A percentile compares a stretch with the other conserved stretches of the same genome.
phyloP scores from a whole-genome alignment of 2,797 vertebrate species.

The Lepus oiostolus region DNA sequence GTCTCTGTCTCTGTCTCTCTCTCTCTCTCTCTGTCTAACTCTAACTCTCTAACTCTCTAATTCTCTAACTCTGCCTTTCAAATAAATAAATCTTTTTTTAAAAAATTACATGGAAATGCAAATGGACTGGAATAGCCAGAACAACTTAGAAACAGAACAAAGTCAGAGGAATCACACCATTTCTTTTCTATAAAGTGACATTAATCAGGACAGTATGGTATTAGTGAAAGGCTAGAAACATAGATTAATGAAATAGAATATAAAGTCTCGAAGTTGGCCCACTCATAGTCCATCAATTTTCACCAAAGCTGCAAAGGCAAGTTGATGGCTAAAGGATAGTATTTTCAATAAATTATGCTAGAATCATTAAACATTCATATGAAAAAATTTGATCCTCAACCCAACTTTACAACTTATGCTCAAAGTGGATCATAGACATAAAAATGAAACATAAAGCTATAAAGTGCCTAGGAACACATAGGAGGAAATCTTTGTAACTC shows the following conservation, averaged over 20 bases:
- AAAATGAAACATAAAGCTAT: background rate
- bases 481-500: constrained; percentile 30
- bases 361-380: background rate
- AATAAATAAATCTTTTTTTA: too few species aligned
- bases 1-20: too few species aligned
- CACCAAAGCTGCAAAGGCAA: background rate
- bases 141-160: constrained; percentile 15
- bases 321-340: background rate
- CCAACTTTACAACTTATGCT: background rate
- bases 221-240: constrained; percentile 9
- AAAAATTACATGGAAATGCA: constrained; percentile 16
- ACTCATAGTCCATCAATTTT: constrained; percentile 22
- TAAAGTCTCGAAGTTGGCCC: background rate
- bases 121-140: background rate
- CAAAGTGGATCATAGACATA: background rate
- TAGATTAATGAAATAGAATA: background rate
- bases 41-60: too few species aligned
- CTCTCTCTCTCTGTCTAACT: too few species aligned
- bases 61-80: too few species aligned
- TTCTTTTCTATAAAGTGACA: background rate
- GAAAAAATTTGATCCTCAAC: background rate
- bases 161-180: background rate
- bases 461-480: constrained; percentile 26
- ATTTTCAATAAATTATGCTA: background rate
- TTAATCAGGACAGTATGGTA: constrained; percentile 5